Base-by-base conservation (phyloP, 1,140 invertebrate genomes). In the Stratiolaelaps scimitus region DNA sequence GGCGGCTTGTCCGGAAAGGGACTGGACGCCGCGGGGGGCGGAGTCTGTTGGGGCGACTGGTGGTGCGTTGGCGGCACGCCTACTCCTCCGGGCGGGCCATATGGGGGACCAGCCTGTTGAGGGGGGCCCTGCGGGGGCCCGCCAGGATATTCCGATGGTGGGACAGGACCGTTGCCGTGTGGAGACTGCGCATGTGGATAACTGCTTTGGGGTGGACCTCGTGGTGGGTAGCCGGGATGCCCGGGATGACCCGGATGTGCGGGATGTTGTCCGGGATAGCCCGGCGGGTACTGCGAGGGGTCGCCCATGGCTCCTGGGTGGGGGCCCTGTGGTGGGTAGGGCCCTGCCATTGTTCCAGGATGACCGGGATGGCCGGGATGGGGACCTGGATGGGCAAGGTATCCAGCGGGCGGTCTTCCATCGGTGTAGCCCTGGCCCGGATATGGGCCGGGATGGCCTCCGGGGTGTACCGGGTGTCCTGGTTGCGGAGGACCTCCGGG, bases 41-140 rank as follows among this genome's bases (percentile, higher is more conserved):
- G 26, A 23, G 66, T 30, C 68, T 13, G 66, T 43, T 66, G 65
- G 23, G 68, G 64, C 44, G 64, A 67, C 67, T 67, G 71, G 26
- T 69, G 69, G 45, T 23, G 53, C 40, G 47, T 46, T 43, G 67
- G 19, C 4, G 69, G 29, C 19, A 40, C 28, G 23, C 60, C 23
- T 30, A 30, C 65, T 13, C 30, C 46, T 45, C 44, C 66, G 5
- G 26, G 67, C 30, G 20, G 53, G 10, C 29, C 46, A 19, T 64
- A 28, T 20, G 29, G 43, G 13, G 28, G 29, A 64, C 29, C 34
- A 19, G 67, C 65, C 45, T 64, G 30, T 13, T 26, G 67, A 13
- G 64, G 67, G 29, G 40, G 44, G 7, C 28, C 28, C 34, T 44
- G 30, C 29, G 30, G 40, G 30, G 43, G 65, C 44, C 15, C 45